These are phyloP conservation scores for Crossaster papposus DNA, from an alignment of 53 echinoderm and acorn worm genomes.

Conservation along the genomic window DNA sequence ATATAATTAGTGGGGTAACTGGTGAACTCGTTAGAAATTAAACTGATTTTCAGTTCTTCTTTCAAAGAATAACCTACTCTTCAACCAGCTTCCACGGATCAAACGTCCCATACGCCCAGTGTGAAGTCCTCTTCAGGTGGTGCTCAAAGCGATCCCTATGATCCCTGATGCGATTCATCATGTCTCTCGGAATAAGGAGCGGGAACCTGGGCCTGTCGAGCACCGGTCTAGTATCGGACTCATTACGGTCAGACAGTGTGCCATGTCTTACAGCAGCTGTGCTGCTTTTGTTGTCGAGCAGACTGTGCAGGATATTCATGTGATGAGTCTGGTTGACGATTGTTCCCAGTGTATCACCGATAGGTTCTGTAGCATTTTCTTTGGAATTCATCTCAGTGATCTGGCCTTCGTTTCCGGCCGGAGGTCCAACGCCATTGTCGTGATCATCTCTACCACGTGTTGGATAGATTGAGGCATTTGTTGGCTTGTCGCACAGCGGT, in stretches of 20 bases:
- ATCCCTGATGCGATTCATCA: slow-evolving; percentile 74
- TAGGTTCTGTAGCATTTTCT: not conserved
- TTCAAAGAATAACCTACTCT: slow-evolving; percentile 71
- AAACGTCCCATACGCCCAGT: slow-evolving; percentile 82
- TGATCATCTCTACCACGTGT: not conserved
- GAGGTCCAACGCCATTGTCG: not conserved
- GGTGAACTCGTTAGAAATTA: no score
- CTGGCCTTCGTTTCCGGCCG: not conserved
- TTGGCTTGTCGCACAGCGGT: not conserved
- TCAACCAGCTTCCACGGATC: slow-evolving; percentile 94
- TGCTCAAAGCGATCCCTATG: slow-evolving; percentile 69
- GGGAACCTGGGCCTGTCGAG: slow-evolving; percentile 52
- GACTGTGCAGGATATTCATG: slow-evolving; percentile 35
- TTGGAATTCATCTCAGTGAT: not conserved
- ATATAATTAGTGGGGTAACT: no score
- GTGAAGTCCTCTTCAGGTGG: slow-evolving; percentile 86
- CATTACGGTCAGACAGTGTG: not conserved
- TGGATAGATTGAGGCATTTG: not conserved
- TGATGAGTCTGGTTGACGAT: slow-evolving; percentile 7
- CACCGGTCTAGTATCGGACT: slow-evolving; percentile 6
- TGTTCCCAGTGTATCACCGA: not conserved
- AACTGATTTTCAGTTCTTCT: no score
- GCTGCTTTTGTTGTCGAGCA: slow-evolving; percentile 9
- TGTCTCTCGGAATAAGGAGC: slow-evolving; percentile 68
- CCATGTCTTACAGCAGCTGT: not conserved